A percentile compares a stretch with the other conserved stretches of the same genome.
Conservation (phyloP, 2,888 invertebrate species). For the Mactromeris polynyma region DNA sequence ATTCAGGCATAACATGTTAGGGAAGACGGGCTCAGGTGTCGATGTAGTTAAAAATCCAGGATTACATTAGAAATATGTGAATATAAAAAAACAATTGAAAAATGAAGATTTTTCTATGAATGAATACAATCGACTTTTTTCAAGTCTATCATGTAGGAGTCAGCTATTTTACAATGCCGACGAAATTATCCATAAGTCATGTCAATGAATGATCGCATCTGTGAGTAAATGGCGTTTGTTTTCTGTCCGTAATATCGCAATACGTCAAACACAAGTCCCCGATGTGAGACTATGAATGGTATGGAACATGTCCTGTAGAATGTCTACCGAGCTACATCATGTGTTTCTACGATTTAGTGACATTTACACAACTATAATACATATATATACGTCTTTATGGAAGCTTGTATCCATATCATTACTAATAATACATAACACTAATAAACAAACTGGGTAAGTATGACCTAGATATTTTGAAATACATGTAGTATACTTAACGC, state of each 20-base stretch:
- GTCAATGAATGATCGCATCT: conserved; percentile 1
- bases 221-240: not conserved
- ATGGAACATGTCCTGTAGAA: not conserved
- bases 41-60: no score
- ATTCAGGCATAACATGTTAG: no score
- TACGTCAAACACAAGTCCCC: not conserved
- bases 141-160: no score
- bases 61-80: no score
- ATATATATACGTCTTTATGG: not conserved
- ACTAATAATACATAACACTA: not conserved
- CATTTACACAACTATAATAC: not conserved
- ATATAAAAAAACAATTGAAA: no score
- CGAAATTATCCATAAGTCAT: not conserved
- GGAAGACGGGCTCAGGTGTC: no score
- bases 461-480: no score
- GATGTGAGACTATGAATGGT: not conserved
- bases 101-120: no score
- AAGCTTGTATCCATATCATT: not conserved
- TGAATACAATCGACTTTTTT: no score
- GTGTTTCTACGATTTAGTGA: not conserved
- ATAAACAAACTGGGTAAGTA: not conserved
- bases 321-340: not conserved
- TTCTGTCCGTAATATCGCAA: conserved; percentile 7
- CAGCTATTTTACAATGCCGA: not conserved
- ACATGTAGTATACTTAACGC: no score